Evolutionary conservation across 2,113 vertebrate genomes (phyloP).

Genomic region (Podarcis raffonei): DNA sequence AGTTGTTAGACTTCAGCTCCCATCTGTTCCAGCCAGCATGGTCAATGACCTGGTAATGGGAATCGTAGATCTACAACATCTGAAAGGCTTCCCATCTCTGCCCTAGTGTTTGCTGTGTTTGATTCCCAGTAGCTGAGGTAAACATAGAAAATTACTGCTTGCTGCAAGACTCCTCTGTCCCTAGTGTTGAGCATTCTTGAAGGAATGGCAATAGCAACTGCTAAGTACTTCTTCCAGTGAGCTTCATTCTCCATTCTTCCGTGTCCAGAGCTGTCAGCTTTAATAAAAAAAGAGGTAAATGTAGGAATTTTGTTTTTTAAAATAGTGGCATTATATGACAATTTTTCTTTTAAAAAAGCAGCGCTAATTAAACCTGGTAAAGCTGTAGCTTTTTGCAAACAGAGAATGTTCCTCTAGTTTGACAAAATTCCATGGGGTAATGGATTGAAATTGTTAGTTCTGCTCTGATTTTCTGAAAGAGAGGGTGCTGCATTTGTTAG

Average conservation of each 20-base stretch:
- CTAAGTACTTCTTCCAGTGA: not conserved
- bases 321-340: not conserved
- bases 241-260: not conserved
- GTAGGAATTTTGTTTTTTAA: not conserved
- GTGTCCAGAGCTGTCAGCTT: not conserved
- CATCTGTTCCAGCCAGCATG: not conserved
- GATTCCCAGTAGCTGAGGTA: not conserved
- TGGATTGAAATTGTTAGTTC: not conserved
- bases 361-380: not conserved
- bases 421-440: not conserved
- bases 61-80: not conserved
- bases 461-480: not conserved
- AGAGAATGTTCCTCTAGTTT: not conserved
- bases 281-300: not conserved
- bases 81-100: not conserved
- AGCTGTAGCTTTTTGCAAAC: not conserved
- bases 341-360: not conserved
- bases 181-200: not conserved
- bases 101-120: not conserved
- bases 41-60: too few species aligned
- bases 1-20: not conserved
- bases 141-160: not conserved
- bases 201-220: not conserved
- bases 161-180: not conserved
- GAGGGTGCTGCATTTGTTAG: not conserved